Conservation (phyloP, 1,140 invertebrate species). For the Polypedilum pembai region DNA sequence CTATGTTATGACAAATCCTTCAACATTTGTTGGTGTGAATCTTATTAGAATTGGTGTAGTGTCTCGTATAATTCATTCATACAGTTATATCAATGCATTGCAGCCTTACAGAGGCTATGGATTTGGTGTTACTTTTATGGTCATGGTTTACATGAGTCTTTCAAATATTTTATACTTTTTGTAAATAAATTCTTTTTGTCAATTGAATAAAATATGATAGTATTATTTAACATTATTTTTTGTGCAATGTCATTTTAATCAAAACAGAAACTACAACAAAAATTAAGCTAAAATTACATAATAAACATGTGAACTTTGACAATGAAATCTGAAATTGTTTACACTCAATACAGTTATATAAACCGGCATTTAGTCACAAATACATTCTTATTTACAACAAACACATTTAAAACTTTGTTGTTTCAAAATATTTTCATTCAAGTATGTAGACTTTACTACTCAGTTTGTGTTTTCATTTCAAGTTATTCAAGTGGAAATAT, state of each 20-base stretch:
- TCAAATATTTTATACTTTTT: constrained; percentile 41
- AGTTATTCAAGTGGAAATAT: background rate
- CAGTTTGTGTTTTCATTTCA: background rate
- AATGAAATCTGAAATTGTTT: background rate
- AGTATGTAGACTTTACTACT: background rate
- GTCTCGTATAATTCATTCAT: background rate
- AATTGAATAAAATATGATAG: background rate
- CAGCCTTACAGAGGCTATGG: constrained; percentile 53
- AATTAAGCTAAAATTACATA: background rate
- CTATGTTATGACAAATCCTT: constrained; percentile 54
- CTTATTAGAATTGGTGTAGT: constrained; percentile 43
- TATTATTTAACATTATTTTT: background rate
- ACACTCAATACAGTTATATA: background rate
- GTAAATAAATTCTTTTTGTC: background rate
- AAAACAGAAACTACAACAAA: background rate
- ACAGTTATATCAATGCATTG: constrained; percentile 38
- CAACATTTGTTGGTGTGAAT: constrained; percentile 45
- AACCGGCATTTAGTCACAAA: background rate
- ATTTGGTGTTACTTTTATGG: constrained; percentile 46
- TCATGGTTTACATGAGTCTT: constrained; percentile 51
- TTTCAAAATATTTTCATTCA: background rate
- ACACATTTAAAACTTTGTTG: background rate
- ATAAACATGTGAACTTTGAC: background rate
- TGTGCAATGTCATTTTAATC: background rate
- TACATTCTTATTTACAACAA: background rate